Base-by-base conservation (phyloP, 2,113 vertebrate species). In the Colistium nudipinnis region DNA sequence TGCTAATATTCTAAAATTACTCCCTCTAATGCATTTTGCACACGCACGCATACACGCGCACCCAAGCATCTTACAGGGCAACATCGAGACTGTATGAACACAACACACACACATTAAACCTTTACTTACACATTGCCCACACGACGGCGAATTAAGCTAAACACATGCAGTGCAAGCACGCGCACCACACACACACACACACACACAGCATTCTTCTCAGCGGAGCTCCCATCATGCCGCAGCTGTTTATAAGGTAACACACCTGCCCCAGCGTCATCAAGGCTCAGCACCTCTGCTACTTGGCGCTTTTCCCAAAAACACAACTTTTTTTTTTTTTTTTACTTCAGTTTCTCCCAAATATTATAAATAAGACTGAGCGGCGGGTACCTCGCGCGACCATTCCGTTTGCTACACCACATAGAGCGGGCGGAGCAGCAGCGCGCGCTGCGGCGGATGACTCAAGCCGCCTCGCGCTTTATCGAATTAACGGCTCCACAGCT, bases 401-500 rank as follows among this genome's bases (percentile, higher is more conserved):
- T 49, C 22, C 30, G 67, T 67, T 45, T 25, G 65, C 62, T 62
- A 1, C 33, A 76, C 60, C 78, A 84, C 85, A 85, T 80, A 85
- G 87, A 80, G 78, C 88, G 52, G 60, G 62, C 73, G 81, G 65
- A 73, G 78, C n/a, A 10, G 8, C 75, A 59, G 54, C 63, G 63
- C 16, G 63, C 85, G 79, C 84, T 90, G 88, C 85, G 80, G 88
- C 78, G 85, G 64, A 90, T 83, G 88, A 90, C 76, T 90, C 86
- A 89, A 91, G 67, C 82, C 73, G 75, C 64, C 47, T 68, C 63
- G 67, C 63, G 70, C 68, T 81, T 84, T 83, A 85, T 85, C 83
- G 79, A 89, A 88, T 90, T 85, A 86, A 78, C 74, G 35, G 38
- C 41, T 76, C 27, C 60, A 9, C 25, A 19, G 38, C 22, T 57